Evolutionary conservation across 1,140 invertebrate genomes (phyloP).

Genomic region (Tetraneura akinire): DNA sequence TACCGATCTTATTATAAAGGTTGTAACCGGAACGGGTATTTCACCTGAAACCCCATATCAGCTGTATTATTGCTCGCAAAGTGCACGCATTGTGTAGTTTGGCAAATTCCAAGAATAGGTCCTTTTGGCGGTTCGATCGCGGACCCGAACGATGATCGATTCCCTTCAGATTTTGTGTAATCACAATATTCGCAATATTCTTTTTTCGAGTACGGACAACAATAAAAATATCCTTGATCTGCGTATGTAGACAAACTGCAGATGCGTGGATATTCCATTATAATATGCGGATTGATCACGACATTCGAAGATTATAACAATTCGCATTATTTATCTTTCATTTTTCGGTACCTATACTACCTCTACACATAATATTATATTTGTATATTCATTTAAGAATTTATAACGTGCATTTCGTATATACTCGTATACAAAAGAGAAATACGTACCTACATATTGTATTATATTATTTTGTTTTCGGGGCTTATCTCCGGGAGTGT

Average conservation of each 20-base stretch:
- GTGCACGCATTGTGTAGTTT: constrained; percentile 2
- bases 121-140: neutral
- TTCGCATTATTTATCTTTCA: neutral
- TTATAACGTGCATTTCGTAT: neutral
- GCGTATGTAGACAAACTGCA: neutral
- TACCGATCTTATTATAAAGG: constrained; percentile 1
- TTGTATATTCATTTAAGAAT: neutral
- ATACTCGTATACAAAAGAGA: neutral
- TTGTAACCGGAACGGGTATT: neutral
- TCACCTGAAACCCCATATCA: constrained; percentile 16
- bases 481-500: no score
- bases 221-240: constrained; percentile 8
- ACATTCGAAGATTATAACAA: neutral
- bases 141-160: neutral
- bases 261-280: neutral
- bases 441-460: no score
- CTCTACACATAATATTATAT: neutral
- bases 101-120: constrained; percentile 4
- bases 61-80: neutral
- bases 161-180: neutral
- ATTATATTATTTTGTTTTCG: no score
- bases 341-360: neutral
- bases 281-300: no score
- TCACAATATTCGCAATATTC: constrained; percentile 23
- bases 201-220: neutral